phyloP scores from a whole-genome alignment of 2,888 invertebrate species.

The Dolichomitus sp. region DNA sequence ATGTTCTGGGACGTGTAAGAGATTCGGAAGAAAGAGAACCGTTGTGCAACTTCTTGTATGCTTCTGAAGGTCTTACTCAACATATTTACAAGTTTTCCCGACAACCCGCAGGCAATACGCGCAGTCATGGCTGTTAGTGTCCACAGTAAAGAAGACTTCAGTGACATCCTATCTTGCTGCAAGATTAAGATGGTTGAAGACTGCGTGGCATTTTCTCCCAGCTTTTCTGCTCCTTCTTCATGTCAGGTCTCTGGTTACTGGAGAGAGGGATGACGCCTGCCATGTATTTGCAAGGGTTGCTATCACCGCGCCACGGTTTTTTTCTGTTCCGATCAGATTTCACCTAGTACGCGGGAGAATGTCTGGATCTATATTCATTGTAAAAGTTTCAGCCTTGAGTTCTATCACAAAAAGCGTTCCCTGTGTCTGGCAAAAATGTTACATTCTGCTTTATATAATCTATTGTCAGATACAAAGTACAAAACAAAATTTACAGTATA shows the following conservation, averaged over 20 bases:
- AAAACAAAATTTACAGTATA: too few relatives aligned
- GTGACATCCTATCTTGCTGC: not conserved
- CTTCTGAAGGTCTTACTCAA: slow-evolving; percentile 1
- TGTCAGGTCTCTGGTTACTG: not conserved
- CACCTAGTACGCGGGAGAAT: not conserved
- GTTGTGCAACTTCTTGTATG: not conserved
- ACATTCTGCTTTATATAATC: too few relatives aligned
- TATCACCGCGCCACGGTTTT: slow-evolving; percentile 3
- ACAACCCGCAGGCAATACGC: slow-evolving; percentile 11
- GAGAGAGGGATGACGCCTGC: not conserved
- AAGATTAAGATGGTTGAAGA: slow-evolving; percentile 6
- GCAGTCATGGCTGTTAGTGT: slow-evolving; percentile 8
- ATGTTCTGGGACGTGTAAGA: not conserved
- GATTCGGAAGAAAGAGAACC: not conserved
- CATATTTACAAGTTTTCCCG: not conserved
- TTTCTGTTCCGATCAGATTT: slow-evolving; percentile 8
- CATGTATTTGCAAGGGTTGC: not conserved
- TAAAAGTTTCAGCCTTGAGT: too few relatives aligned
- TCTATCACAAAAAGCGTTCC: too few relatives aligned
- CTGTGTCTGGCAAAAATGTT: too few relatives aligned
- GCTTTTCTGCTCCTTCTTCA: not conserved
- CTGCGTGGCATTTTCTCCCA: slow-evolving; percentile 8
- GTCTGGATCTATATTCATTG: not conserved
- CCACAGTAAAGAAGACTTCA: not conserved
- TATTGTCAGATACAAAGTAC: too few relatives aligned